phyloP scores from a whole-genome alignment of 2,888 invertebrate species.

The Oscheius sp. region DNA sequence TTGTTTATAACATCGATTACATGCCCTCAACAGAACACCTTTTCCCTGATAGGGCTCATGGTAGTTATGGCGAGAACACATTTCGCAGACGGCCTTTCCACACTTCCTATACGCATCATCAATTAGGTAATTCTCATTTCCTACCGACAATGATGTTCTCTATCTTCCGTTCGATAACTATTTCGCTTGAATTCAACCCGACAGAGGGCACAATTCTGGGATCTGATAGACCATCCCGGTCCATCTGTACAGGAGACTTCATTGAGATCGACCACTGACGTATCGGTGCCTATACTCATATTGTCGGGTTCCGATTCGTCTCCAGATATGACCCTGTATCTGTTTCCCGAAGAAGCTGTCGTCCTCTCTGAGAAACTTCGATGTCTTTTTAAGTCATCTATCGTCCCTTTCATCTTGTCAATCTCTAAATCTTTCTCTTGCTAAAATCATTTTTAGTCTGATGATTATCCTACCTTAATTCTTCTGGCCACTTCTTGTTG shows the following conservation, averaged over 20 bases:
- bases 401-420: background rate
- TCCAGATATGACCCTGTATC: conserved; percentile 6
- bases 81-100: conserved; percentile 45
- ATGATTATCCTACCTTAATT: conserved; percentile 18
- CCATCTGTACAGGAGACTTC: conserved; percentile 29
- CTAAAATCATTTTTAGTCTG: conserved; percentile 27
- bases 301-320: conserved; percentile 21
- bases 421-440: background rate
- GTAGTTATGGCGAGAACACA: conserved; percentile 37
- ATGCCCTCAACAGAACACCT: conserved; percentile 38
- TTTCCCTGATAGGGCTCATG: conserved; percentile 41
- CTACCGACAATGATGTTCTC: conserved; percentile 45
- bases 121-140: background rate
- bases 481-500: conserved; percentile 36
- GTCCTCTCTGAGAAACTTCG: conserved; percentile 24
- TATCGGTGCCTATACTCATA: conserved; percentile 24
- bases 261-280: conserved; percentile 35
- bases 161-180: conserved; percentile 33
- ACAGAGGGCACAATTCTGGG: conserved; percentile 35
- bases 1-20: conserved; percentile 43
- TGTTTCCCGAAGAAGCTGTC: background rate
- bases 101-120: conserved; percentile 26
- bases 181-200: conserved; percentile 22
- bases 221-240: conserved; percentile 6
- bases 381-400: conserved; percentile 2